Conservation (phyloP, 2,113 vertebrate genomes). For the Catagonus wagneri region DNA sequence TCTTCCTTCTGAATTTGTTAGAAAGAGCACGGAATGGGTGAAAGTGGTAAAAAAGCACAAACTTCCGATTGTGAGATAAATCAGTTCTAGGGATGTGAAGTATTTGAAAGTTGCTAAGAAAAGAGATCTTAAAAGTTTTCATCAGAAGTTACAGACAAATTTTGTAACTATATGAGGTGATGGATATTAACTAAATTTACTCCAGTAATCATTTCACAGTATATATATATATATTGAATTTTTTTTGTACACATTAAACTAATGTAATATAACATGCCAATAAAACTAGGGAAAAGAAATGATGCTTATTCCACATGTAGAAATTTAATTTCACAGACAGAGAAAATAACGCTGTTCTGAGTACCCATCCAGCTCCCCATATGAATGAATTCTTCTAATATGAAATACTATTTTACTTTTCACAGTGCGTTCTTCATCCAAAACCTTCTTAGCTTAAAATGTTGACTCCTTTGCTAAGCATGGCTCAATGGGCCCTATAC, state of each 20-base stretch:
- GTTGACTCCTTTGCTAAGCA: background rate
- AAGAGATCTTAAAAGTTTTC: background rate
- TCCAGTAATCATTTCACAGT: background rate
- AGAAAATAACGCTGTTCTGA: background rate
- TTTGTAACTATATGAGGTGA: background rate
- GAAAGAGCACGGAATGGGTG: background rate
- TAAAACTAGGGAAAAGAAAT: background rate
- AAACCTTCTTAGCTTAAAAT: background rate
- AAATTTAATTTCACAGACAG: constrained; percentile 13
- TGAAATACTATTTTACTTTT: background rate
- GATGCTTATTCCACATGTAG: background rate
- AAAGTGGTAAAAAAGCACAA: background rate
- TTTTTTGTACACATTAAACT: background rate
- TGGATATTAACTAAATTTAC: background rate
- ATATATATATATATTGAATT: background rate
- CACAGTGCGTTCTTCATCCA: background rate
- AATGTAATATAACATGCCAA: background rate
- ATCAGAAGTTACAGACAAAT: background rate
- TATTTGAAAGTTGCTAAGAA: background rate
- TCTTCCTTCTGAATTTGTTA: background rate
- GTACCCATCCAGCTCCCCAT: background rate
- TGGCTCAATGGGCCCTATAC: background rate
- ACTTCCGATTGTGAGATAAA: background rate
- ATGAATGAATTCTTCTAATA: background rate
- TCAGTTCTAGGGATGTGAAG: background rate